Conservation (phyloP, 2,113 vertebrate genomes). For the Campylomormyrus numenius region DNA sequence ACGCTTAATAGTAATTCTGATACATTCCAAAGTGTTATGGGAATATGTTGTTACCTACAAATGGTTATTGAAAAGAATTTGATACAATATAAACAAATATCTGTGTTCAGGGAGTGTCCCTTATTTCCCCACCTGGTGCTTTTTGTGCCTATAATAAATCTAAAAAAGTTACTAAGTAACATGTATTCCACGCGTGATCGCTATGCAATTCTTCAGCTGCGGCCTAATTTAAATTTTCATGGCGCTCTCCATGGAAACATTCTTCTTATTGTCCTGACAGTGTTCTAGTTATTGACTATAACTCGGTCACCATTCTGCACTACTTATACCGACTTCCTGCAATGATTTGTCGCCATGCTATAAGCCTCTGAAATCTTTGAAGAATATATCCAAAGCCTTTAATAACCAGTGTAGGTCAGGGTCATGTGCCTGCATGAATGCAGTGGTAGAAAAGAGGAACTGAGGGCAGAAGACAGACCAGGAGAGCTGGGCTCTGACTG, state of each 20-base stretch:
- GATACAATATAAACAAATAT: not conserved
- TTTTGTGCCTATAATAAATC: not conserved
- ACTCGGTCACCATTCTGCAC: not conserved
- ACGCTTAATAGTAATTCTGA: not conserved
- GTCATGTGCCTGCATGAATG: not conserved
- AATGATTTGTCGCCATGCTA: not conserved
- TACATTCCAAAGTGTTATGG: not conserved
- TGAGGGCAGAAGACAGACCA: not conserved
- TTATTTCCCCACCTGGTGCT: not conserved
- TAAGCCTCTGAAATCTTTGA: not conserved
- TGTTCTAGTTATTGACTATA: not conserved
- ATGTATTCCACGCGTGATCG: not conserved
- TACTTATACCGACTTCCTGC: not conserved
- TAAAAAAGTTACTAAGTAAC: not conserved
- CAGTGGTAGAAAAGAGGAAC: not conserved
- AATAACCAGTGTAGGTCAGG: not conserved
- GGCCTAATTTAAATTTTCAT: not conserved
- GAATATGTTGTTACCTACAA: not conserved
- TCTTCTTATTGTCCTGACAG: not conserved
- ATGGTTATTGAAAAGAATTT: not conserved
- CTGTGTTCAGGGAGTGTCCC: not conserved
- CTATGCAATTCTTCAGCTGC: not conserved
- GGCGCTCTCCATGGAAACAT: not conserved
- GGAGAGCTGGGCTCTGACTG: not conserved
- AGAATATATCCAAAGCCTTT: not conserved